Conservation (phyloP, 2,113 vertebrate genomes). For the Riparia riparia region DNA sequence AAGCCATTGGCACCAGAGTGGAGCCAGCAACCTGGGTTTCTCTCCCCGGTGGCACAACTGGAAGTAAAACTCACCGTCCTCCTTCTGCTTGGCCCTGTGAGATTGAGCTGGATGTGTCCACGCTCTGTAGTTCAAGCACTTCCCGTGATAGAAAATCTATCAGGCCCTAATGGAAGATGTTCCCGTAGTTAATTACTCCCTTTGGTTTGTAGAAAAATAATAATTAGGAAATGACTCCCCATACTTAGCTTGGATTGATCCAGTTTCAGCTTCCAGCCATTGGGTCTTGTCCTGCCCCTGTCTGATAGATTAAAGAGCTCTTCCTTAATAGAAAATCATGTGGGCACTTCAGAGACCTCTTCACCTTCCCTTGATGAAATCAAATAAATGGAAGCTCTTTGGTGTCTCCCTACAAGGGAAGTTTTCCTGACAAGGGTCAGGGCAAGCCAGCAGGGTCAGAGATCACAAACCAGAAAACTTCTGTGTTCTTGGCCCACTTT, state of each 20-base stretch:
- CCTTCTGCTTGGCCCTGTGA: not conserved
- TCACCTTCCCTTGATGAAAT: not conserved
- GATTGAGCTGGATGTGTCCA: not conserved
- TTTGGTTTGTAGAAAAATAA: not conserved
- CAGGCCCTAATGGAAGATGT: slow-evolving; percentile 35
- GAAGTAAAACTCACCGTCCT: not conserved
- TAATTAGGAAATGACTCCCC: not conserved
- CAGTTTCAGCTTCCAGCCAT: not conserved
- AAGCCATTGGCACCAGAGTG: not conserved
- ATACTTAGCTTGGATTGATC: slow-evolving; percentile 35
- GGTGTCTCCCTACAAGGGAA: slow-evolving; percentile 2
- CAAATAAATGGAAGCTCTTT: not conserved
- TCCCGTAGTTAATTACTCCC: slow-evolving; percentile 17
- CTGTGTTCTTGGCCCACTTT: slow-evolving; percentile 43
- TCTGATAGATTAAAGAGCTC: not conserved
- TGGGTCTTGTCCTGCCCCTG: not conserved
- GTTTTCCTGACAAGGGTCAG: not conserved
- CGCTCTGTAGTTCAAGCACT: not conserved
- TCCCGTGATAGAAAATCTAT: slow-evolving; percentile 26
- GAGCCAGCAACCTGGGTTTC: not conserved
- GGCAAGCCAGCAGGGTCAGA: slow-evolving; percentile 1
- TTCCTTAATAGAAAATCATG: not conserved
- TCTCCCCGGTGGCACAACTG: not conserved
- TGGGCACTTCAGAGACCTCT: not conserved
- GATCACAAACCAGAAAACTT: not conserved